Conservation (phyloP, 2,797 vertebrate species). For the Neosalanx taihuensis region DNA sequence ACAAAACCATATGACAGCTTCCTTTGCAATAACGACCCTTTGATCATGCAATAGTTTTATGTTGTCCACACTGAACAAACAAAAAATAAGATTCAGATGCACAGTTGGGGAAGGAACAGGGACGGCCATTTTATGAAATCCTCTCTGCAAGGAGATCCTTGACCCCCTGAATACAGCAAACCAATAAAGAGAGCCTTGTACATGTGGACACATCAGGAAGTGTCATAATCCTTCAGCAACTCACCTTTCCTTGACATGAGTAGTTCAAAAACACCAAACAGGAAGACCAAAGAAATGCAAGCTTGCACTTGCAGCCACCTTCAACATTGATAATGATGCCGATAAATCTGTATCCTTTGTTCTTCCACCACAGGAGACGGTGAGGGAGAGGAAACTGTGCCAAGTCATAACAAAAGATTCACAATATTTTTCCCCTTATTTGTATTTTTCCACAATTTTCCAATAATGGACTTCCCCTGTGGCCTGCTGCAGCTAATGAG, state of each 20-base stretch:
- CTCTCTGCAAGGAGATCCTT: constrained; percentile 11
- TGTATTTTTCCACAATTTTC: constrained; percentile 16
- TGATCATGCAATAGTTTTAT: neutral
- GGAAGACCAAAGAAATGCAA: neutral
- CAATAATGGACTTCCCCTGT: constrained; percentile 25
- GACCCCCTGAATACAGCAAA: constrained; percentile 23
- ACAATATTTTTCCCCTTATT: constrained; percentile 21
- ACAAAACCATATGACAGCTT: neutral
- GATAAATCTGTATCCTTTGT: constrained; percentile 19
- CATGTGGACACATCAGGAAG: constrained; percentile 2
- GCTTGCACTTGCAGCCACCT: neutral
- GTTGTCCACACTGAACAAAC: constrained; percentile 69
- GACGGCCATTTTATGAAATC: constrained; percentile 34
- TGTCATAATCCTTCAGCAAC: constrained; percentile 19
- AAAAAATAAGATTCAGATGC: constrained; percentile 72
- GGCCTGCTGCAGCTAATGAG: constrained; percentile 11
- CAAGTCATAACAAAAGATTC: constrained; percentile 38
- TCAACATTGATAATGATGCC: constrained; percentile 5
- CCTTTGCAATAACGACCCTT: neutral
- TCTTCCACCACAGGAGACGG: constrained; percentile 26
- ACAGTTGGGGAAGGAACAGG: constrained; percentile 46
- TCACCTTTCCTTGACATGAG: constrained; percentile 22
- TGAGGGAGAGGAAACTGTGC: constrained; percentile 25
- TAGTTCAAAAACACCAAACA: constrained; percentile 8
- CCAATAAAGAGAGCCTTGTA: neutral